These are phyloP conservation scores for Margarornis squamiger DNA, from an alignment of 2,797 vertebrate genomes.

Conservation along the genomic window DNA sequence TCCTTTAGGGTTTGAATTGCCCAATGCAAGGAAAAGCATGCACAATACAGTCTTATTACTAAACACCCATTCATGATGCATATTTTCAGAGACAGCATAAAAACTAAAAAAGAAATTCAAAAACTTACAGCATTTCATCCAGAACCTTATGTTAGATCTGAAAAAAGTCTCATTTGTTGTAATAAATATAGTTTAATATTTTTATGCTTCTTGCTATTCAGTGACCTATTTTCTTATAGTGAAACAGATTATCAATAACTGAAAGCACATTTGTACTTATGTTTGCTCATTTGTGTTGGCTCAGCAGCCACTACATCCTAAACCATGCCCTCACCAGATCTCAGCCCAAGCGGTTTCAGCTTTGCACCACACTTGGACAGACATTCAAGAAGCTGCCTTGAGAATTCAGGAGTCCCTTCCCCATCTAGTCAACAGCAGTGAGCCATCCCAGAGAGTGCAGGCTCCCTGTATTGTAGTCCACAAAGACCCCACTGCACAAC, in stretches of 20 bases:
- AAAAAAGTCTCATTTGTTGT: not conserved
- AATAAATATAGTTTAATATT: not conserved
- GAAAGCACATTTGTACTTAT: not conserved
- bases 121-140: not conserved
- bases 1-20: not conserved
- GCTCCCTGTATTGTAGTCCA: fast-evolving
- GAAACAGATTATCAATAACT: not conserved
- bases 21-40: not conserved
- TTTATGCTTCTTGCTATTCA: not conserved
- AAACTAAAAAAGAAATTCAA: not conserved
- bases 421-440: not conserved
- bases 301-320: not conserved
- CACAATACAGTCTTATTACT: not conserved
- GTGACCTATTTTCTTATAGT: not conserved
- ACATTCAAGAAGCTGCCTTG: fast-evolving
- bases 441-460: not conserved
- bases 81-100: not conserved
- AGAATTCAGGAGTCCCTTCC: not conserved
- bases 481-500: not conserved
- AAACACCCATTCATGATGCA: not conserved
- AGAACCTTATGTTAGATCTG: not conserved
- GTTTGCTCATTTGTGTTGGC: not conserved
- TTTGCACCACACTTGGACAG: not conserved
- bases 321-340: not conserved
- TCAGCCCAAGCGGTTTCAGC: not conserved